Base-by-base conservation (phyloP, 2,888 invertebrate genomes). In the Sarcophaga carnaria region DNA sequence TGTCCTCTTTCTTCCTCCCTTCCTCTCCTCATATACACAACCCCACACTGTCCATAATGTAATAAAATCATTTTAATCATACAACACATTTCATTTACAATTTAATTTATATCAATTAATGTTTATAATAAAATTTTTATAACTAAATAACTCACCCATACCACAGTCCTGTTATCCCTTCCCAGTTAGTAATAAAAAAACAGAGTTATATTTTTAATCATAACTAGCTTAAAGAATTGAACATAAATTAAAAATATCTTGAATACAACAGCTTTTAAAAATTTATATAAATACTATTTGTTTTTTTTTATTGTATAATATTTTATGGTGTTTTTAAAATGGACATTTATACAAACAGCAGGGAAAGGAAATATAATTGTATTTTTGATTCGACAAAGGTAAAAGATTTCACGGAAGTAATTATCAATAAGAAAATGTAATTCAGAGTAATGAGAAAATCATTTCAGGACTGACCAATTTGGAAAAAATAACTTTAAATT, bases 261-360 rank as follows among this genome's bases (percentile, higher is more conserved):
- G 80, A 80, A 76, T 84, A 75, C 79, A 80, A 80, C n/a, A 66
- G 45, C 54, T 79, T 79, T 79, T 74, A 45, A 67, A 74, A 83
- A 45, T 37, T 60, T 59, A 45, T 47, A 47, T 3, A 74, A 20
- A 72, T 20, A 45, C 59, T 25, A 66, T 14, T 54, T 14, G 1
- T 54, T 54, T 54, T 3, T 54, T 54, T 54, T 49, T 14, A 49
- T 49, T 49, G 14, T 14, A 54, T 54, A 17, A 12, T 54, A 54
- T 54, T 54, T 54, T 17, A 14, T 17, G 54, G 54, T 54, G 54
- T 14, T 54, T 54, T 54, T 37, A 37, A 37, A 37, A 37, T 37
- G 37, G 37, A 37, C 37, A 37, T 37, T 37, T 37, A 2, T 37
- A 37, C 2, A 37, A 37, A 37, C 37, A 37, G 37, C 37, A 37